Conservation (phyloP, 2,888 invertebrate genomes). For the Cerceris ruficornis region DNA sequence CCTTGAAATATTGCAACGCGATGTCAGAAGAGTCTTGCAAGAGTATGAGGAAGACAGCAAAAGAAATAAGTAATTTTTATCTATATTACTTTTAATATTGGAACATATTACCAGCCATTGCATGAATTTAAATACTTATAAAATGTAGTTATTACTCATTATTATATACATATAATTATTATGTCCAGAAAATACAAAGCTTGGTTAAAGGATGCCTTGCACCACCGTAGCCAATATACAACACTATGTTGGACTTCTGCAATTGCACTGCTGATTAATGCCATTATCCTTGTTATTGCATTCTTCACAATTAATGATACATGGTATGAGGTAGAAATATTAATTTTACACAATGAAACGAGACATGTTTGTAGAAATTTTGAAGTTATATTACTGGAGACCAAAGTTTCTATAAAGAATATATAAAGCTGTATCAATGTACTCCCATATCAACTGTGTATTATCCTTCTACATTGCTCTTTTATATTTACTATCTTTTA, state of each 20-base stretch:
- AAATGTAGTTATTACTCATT: background rate
- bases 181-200: slow-evolving; percentile 81
- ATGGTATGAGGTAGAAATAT: slow-evolving; percentile 55
- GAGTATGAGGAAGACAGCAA: slow-evolving; percentile 85
- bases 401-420: background rate
- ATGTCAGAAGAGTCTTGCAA: slow-evolving; percentile 86
- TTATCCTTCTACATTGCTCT: background rate
- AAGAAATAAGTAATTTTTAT: slow-evolving; percentile 82
- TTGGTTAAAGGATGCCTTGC: slow-evolving; percentile 83
- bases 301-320: slow-evolving; percentile 74
- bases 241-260: slow-evolving; percentile 87
- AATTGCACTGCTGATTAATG: slow-evolving; percentile 83
- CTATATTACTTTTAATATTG: slow-evolving; percentile 40
- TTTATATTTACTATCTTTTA: background rate
- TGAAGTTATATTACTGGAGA: background rate
- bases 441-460: background rate
- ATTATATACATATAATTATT: slow-evolving; percentile 24
- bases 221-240: slow-evolving; percentile 84
- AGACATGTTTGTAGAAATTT: background rate
- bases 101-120: background rate
- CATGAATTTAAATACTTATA: background rate
- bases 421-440: background rate
- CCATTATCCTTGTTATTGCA: slow-evolving; percentile 83
- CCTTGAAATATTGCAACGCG: slow-evolving; percentile 87
- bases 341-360: background rate